A percentile compares a stretch with the other conserved stretches of the same genome.
These are phyloP conservation scores for Myiothlypis coronata DNA, from an alignment of 2,797 vertebrate genomes.

Conservation along the genomic window DNA sequence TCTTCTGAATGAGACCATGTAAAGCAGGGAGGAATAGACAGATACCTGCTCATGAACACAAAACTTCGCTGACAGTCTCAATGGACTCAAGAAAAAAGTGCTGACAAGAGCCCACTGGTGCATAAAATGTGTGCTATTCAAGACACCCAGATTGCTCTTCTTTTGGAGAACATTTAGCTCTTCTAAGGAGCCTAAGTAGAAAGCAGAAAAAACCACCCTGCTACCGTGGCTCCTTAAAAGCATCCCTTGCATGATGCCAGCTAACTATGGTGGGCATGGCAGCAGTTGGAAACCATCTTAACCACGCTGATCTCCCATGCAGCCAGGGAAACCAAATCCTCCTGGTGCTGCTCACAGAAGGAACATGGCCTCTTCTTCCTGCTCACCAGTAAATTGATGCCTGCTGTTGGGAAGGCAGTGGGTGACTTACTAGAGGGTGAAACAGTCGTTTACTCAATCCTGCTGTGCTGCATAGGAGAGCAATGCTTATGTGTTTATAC, in stretches of 20 bases:
- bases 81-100: neutral
- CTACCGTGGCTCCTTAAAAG: neutral
- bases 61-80: neutral
- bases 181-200: neutral
- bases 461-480: accelerated
- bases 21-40: neutral
- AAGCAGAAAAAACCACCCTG: neutral
- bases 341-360: neutral
- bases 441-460: neutral
- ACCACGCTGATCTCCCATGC: neutral
- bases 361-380: neutral
- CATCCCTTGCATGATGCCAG: neutral
- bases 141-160: neutral
- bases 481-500: neutral
- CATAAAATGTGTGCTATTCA: neutral
- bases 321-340: neutral
- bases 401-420: neutral
- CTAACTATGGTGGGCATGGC: neutral
- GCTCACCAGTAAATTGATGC: neutral
- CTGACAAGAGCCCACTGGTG: neutral
- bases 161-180: neutral
- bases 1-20: neutral
- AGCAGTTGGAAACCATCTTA: neutral
- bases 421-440: neutral
- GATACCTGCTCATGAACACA: neutral